Evolutionary conservation across 2,888 invertebrate genomes (phyloP), one percentile per base, ranked within the genome.

Genomic region (Lasioglossum leucozonium): DNA sequence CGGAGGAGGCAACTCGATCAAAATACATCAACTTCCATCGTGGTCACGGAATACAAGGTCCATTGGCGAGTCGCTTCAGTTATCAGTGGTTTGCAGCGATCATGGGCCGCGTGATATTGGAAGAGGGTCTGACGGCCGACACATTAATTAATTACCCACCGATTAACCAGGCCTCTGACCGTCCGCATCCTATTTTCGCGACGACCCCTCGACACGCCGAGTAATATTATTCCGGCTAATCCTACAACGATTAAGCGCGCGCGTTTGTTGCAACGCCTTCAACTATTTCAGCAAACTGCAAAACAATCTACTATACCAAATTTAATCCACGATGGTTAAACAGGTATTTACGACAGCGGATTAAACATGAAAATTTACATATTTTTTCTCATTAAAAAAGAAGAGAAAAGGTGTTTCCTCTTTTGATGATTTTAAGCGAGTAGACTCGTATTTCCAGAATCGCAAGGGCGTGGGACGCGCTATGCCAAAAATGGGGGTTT

Each of bases 71-170:
- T 90, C 80, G 89, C 86, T 87, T 87, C 81, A 90, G 89, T 90
- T 90, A 90, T 90, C 91, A 88, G 91, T 73, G 82, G 84, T 86
- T 77, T 75, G 87, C 90, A 90, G 91, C 84, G 84, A 72, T 86
- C 77, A 72, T 80, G 77, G 80, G 74, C n/a, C 62, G 67, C 58
- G 73, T 84, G 86, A 89, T 90, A 89, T 90, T 84, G 88, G 89
- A 84, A 79, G 85, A 87, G 90, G 78, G 79, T 84, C 82, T 73
- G 86, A 89, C 84, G 86, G 87, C 40, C 84, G 88, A 81, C 85
- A 89, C 86, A 89, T 87, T 90, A 90, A 90, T 90, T 90, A 90
- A 90, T 90, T 90, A 91, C 87, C 82, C 55, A 30, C 83, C 89
- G 91, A 90, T 90, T 90, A 91, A 83, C 86, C 77, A 37, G 75